Evolutionary conservation across 1,140 invertebrate species (phyloP).

Genomic region (Pseudomyrmex cubaensis): DNA sequence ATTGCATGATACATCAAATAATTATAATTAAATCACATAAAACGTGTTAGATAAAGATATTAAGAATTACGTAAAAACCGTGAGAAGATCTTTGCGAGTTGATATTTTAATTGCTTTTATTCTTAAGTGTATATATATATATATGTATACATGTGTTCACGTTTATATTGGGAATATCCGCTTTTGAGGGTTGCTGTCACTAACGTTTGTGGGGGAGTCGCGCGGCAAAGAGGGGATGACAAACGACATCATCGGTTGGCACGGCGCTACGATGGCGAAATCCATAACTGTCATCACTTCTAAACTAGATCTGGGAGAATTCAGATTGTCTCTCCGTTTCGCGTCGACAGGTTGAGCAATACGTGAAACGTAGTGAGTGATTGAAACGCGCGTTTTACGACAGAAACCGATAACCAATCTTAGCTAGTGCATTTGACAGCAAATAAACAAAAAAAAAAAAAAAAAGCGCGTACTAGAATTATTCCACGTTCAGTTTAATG

Average conservation of each 20-base stretch:
- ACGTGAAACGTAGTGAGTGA: conserved; percentile 67
- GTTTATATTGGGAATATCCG: conserved; percentile 60
- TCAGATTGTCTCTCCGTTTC: conserved; percentile 69
- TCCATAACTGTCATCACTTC: conserved; percentile 81
- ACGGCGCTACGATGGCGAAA: conserved; percentile 74
- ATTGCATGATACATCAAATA: background rate
- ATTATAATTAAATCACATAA: background rate
- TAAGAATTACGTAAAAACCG: background rate
- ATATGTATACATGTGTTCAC: background rate
- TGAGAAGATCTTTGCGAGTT: background rate
- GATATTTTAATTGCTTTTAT: conserved; percentile 12
- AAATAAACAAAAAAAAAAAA: background rate
- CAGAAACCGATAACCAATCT: conserved; percentile 57
- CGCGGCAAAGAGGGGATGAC: conserved; percentile 68
- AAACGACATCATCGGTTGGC: conserved; percentile 76
- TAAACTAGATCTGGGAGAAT: conserved; percentile 78
- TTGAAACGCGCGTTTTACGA: conserved; percentile 63
- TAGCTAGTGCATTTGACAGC: conserved; percentile 5
- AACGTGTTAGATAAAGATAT: background rate
- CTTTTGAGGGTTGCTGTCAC: conserved; percentile 52
- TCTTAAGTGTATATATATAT: background rate
- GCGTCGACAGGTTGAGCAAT: conserved; percentile 72
- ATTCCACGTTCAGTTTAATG: background rate
- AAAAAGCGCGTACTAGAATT: background rate
- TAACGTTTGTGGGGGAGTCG: conserved; percentile 31